Percentiles rank a stretch among this genome's conserved stretches.
These are phyloP conservation scores for Clamator glandarius DNA, from an alignment of 2,797 vertebrate species.

Conservation along the genomic window DNA sequence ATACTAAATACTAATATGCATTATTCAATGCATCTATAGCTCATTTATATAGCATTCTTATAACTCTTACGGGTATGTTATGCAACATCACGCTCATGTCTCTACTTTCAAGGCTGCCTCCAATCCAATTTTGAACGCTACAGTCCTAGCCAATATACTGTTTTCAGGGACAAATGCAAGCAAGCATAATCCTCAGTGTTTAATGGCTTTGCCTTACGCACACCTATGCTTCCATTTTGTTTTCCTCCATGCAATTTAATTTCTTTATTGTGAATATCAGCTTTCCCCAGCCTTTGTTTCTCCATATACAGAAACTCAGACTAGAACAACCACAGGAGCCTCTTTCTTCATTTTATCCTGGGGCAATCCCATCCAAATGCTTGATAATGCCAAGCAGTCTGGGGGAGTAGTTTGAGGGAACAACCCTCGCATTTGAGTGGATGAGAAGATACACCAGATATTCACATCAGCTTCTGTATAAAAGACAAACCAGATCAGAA, in stretches of 20 bases:
- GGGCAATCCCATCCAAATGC: not conserved
- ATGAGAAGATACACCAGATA: not conserved
- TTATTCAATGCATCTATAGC: not conserved
- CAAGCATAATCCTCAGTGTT: not conserved
- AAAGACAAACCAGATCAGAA: not conserved
- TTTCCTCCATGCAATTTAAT: not conserved
- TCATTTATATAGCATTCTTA: not conserved
- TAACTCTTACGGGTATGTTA: not conserved
- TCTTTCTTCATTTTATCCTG: not conserved
- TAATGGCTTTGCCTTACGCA: not conserved
- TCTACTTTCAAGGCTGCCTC: not conserved
- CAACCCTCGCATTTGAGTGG: not conserved
- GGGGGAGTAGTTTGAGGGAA: not conserved
- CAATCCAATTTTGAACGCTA: not conserved
- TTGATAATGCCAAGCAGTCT: not conserved
- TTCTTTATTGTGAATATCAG: not conserved
- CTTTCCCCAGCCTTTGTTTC: not conserved
- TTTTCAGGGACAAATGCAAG: not conserved
- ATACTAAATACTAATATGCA: not conserved
- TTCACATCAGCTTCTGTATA: not conserved
- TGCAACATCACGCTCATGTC: not conserved
- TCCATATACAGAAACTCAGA: not conserved
- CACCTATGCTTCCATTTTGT: not conserved
- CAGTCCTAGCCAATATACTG: not conserved
- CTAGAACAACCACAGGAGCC: not conserved